phyloP scores from a whole-genome alignment of 2,888 invertebrate species.

The Leucoma salicis region DNA sequence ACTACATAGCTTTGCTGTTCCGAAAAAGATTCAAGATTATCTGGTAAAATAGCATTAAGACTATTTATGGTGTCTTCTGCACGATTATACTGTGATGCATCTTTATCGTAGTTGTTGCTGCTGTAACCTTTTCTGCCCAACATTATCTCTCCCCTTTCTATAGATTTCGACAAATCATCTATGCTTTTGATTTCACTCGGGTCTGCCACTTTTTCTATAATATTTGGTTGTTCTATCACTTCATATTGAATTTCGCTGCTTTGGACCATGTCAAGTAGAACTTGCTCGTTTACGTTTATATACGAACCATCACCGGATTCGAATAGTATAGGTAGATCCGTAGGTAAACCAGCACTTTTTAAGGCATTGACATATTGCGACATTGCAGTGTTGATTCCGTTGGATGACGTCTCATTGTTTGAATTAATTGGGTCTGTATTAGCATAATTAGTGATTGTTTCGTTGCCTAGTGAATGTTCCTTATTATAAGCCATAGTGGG shows the following conservation, averaged over 20 bases:
- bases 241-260: slow-evolving; percentile 78
- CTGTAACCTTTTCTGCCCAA: slow-evolving; percentile 56
- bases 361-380: slow-evolving; percentile 76
- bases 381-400: slow-evolving; percentile 66
- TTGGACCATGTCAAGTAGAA: slow-evolving; percentile 80
- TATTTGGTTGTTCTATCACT: slow-evolving; percentile 77
- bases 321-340: slow-evolving; percentile 81
- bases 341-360: slow-evolving; percentile 72
- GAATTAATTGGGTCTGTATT: slow-evolving; percentile 48
- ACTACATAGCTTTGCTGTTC: slow-evolving; percentile 72
- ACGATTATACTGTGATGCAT: slow-evolving; percentile 46
- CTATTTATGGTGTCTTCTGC: slow-evolving; percentile 67
- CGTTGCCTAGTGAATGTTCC: slow-evolving; percentile 51
- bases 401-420: slow-evolving; percentile 41
- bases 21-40: slow-evolving; percentile 67
- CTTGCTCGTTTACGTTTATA: slow-evolving; percentile 84
- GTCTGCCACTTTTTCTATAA: slow-evolving; percentile 75
- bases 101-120: slow-evolving; percentile 52
- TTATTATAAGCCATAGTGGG: slow-evolving; percentile 57
- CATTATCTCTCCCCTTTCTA: slow-evolving; percentile 71
- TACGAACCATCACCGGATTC: slow-evolving; percentile 85
- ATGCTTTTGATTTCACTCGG: slow-evolving; percentile 78
- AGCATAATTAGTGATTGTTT: slow-evolving; percentile 58
- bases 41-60: slow-evolving; percentile 67
- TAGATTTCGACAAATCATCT: slow-evolving; percentile 74